Base-by-base conservation (phyloP, 1,140 invertebrate genomes). In the Sinella curviseta region DNA sequence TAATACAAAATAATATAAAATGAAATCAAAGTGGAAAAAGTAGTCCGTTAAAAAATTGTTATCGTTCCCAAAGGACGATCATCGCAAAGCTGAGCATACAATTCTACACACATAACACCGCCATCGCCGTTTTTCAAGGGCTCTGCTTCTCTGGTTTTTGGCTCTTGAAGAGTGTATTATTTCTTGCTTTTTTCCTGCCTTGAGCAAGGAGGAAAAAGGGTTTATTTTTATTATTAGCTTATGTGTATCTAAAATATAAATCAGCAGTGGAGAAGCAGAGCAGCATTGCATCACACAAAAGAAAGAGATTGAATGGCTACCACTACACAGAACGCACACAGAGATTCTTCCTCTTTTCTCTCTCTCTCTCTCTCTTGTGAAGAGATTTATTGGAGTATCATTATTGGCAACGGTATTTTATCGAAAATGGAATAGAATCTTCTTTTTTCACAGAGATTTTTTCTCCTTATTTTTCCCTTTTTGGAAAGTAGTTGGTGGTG, bases 311-410 rank as follows among this genome's bases (percentile, higher is more conserved):
- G 57, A 65, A 65, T 65, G 57, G 57, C 8, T n/a, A 26, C 8
- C 39, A 12, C 39, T 48, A 48, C 20, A 48, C 39, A 48, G 8
- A 48, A 48, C 8, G 39, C 8, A 8, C 39, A 20, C 39, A 8
- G 26, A 65, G 57, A 65, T 8, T 65, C 26, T 16, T 65, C 16
- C 57, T 65, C 57, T 65, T 16, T 4, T 65, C 24, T 8, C 31
- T 70, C 30, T 70, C 24, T n/a, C 24, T 16, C 14, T 65, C 24
- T 8, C 31, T 70, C 30, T 70, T 70, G 26, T 70, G 30, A 70
- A 33, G 65, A 70, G 65, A 70, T 70, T 70, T 70, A 70, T 70
- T 70, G 65, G 65, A 70, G 65, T 70, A 70, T 70, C 30, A 70
- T 70, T 65, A 65, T 70, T 70, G 65, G 65, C 65, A 31, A 30